A percentile compares a stretch with the other conserved stretches of the same genome.
Conservation (phyloP, 2,888 invertebrate species). For the Xanthostigma xanthostigma region DNA sequence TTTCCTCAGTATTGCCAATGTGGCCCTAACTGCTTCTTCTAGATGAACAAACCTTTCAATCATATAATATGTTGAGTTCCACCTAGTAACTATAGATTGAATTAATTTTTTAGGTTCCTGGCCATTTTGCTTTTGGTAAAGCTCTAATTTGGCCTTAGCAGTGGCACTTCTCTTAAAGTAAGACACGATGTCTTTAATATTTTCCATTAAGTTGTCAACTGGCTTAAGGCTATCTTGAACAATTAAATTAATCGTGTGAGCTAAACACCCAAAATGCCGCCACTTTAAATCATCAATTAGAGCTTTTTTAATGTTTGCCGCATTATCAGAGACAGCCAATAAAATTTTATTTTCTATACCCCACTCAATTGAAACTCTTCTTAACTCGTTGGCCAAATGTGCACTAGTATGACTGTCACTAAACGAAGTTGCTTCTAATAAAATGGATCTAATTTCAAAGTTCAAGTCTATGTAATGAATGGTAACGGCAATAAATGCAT, state of each 20-base stretch:
- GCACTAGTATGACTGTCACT: neutral
- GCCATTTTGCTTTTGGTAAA: constrained; percentile 13
- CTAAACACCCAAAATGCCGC: neutral
- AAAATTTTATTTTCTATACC: neutral
- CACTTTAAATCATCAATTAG: neutral
- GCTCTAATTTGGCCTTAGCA: constrained; percentile 11
- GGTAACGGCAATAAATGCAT: neutral
- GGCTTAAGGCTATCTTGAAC: neutral
- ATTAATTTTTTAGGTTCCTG: constrained; percentile 13
- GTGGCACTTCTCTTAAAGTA: constrained; percentile 15
- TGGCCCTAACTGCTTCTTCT: constrained; percentile 13
- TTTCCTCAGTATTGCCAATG: constrained; percentile 10
- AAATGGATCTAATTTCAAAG: neutral
- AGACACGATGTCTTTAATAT: constrained; percentile 9
- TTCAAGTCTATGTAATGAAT: neutral
- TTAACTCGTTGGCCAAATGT: neutral
- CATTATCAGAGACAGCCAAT: neutral
- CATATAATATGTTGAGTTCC: constrained; percentile 15
- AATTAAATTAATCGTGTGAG: neutral
- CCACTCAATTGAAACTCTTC: neutral
- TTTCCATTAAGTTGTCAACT: neutral
- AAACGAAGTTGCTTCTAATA: neutral
- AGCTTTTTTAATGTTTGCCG: neutral
- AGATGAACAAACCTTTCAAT: constrained; percentile 13
- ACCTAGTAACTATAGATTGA: constrained; percentile 16